These are phyloP conservation scores for Bombus affinis DNA, from an alignment of 1,140 invertebrate species.

Conservation along the genomic window DNA sequence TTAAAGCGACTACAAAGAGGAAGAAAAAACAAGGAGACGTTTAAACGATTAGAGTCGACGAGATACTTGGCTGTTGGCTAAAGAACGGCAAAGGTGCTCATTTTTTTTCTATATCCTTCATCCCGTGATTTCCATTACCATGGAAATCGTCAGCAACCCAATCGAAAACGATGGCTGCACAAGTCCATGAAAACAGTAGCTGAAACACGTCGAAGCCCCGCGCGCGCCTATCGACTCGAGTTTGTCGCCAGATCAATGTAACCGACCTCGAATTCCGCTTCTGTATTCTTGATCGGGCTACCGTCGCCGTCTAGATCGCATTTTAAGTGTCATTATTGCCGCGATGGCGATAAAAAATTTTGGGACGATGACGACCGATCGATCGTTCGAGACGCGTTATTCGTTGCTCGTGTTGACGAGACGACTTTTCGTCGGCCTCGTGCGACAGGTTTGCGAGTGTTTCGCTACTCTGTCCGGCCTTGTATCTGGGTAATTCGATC, in stretches of 20 bases:
- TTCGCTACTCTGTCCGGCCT: neutral
- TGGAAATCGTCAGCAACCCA: neutral
- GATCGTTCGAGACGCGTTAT: neutral
- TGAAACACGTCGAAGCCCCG: neutral
- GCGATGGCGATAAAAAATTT: neutral
- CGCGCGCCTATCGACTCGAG: neutral
- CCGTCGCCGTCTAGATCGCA: constrained; percentile 28
- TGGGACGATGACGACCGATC: neutral
- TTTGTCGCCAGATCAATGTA: constrained; percentile 29
- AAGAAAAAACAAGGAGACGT: neutral
- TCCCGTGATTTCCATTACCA: neutral
- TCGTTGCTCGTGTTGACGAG: neutral
- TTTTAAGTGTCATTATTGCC: constrained; percentile 53
- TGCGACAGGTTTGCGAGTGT: constrained; percentile 46
- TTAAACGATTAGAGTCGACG: neutral
- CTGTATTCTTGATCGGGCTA: neutral
- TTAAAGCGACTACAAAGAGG: neutral
- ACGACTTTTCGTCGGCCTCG: neutral
- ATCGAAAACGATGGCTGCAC: neutral
- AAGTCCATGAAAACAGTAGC: neutral
- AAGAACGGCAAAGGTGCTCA: neutral
- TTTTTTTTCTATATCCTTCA: neutral
- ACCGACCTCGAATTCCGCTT: constrained; percentile 34
- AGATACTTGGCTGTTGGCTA: too few relatives aligned
- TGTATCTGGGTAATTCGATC: constrained; percentile 51